A percentile compares a stretch with the other conserved stretches of the same genome.
Evolutionary conservation across 2,113 vertebrate genomes (phyloP).

Genomic region (Galbula dea): DNA sequence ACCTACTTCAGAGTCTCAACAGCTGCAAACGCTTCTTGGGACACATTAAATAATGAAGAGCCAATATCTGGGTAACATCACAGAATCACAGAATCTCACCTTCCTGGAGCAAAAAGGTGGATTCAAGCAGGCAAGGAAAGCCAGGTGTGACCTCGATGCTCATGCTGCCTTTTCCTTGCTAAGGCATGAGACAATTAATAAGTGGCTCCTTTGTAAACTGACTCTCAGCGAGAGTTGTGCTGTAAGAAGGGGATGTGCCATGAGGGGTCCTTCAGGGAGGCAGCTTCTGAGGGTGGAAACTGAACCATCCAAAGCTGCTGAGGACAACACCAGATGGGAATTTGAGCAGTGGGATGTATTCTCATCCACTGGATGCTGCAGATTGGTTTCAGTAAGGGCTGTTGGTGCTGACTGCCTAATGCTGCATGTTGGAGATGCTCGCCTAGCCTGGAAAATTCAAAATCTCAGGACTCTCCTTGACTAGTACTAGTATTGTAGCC

Average conservation of each 20-base stretch:
- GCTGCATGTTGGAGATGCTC: not conserved
- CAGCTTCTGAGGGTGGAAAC: not conserved
- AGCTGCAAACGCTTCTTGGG: not conserved
- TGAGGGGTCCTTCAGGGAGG: too few species aligned
- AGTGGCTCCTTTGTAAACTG: not conserved
- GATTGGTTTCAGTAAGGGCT: not conserved
- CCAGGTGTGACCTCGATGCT: too few species aligned
- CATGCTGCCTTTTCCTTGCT: not conserved
- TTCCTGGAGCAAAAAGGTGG: not conserved
- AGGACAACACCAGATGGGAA: not conserved
- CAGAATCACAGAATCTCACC: too few species aligned
- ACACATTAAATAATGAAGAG: not conserved
- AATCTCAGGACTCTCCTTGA: not conserved
- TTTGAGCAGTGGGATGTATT: not conserved
- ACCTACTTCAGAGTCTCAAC: not conserved
- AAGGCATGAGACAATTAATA: not conserved
- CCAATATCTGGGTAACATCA: not conserved
- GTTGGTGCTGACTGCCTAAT: not conserved
- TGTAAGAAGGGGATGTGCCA: not conserved
- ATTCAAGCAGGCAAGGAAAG: not conserved
- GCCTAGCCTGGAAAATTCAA: not conserved
- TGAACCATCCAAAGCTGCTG: not conserved
- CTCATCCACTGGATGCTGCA: accelerated
- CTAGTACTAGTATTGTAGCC: not conserved
- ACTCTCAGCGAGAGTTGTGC: not conserved